phyloP scores from a whole-genome alignment of 1,140 invertebrate species.

The Papilio dardanus region DNA sequence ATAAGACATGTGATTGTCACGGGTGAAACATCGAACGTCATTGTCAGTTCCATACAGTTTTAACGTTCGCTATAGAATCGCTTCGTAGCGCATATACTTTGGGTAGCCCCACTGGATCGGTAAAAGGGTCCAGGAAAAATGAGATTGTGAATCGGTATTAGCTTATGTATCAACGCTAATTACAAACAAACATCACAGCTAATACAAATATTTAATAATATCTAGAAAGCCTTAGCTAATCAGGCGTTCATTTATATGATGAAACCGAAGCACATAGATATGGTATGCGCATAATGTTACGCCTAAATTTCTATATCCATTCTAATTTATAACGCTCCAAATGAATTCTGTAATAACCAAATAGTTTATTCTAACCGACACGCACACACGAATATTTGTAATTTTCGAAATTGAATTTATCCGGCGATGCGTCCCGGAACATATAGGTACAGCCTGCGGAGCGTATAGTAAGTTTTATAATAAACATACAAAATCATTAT shows the following conservation, averaged over 20 bases:
- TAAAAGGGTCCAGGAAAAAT: not conserved
- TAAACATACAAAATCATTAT: constrained; percentile 81
- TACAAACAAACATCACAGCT: not conserved
- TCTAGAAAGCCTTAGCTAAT: constrained; percentile 30
- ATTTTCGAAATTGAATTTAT: constrained; percentile 64
- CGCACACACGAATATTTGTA: constrained; percentile 50
- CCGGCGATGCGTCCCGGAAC: constrained; percentile 52
- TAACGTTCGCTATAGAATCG: no score
- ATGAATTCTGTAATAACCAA: constrained; percentile 70
- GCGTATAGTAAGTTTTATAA: constrained; percentile 69
- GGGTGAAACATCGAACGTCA: no score
- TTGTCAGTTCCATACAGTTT: no score
- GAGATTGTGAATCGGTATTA: not conserved
- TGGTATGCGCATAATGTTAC: constrained; percentile 38
- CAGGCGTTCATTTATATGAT: constrained; percentile 24
- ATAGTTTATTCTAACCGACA: constrained; percentile 73
- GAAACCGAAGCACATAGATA: constrained; percentile 34
- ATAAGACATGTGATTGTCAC: no score
- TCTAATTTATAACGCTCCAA: constrained; percentile 58
- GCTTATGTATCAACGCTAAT: not conserved
- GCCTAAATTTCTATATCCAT: constrained; percentile 62
- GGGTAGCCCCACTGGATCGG: no score
- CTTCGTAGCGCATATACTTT: no score
- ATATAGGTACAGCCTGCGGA: constrained; percentile 40
- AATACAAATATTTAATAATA: constrained; percentile 31